A percentile compares a stretch with the other conserved stretches of the same genome.
Conservation (phyloP, 2,888 invertebrate species). For the Scaptomyza caliginosa region DNA sequence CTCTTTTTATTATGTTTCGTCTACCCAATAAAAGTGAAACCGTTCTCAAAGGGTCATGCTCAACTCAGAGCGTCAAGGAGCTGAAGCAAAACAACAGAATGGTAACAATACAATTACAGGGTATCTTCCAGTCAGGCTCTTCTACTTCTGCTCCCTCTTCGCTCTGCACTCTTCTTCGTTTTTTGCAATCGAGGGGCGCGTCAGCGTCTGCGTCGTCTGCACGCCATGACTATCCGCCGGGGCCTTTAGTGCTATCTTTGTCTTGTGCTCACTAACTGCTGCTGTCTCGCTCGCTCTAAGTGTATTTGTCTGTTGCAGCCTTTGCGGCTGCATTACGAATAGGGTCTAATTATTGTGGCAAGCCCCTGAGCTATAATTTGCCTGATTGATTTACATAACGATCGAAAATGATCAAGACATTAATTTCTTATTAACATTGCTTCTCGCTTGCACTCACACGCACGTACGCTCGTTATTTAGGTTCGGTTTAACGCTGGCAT, state of each 20-base stretch:
- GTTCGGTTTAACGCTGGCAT: slow-evolving; percentile 22
- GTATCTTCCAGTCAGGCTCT: background rate
- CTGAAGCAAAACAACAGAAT: too few species aligned
- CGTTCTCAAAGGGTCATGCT: background rate
- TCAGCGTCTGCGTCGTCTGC: slow-evolving; percentile 67
- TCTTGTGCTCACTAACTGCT: slow-evolving; percentile 9
- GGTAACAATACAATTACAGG: background rate
- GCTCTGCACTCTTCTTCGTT: slow-evolving; percentile 16
- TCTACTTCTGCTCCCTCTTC: slow-evolving; percentile 7
- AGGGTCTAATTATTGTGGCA: slow-evolving; percentile 83
- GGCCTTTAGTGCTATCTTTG: slow-evolving; percentile 8
- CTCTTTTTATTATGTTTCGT: slow-evolving; percentile 13
- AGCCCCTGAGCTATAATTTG: slow-evolving; percentile 84
- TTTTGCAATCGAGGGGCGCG: slow-evolving; percentile 73
- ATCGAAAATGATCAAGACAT: slow-evolving; percentile 84
- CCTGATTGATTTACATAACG: slow-evolving; percentile 85
- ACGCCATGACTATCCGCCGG: slow-evolving; percentile 62
- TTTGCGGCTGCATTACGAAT: slow-evolving; percentile 80
- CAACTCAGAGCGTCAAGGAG: background rate
- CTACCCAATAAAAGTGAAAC: background rate
- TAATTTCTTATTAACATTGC: slow-evolving; percentile 84
- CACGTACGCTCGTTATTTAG: slow-evolving; percentile 18
- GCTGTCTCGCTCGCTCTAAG: slow-evolving; percentile 11
- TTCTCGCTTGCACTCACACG: slow-evolving; percentile 38
- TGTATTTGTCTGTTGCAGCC: slow-evolving; percentile 36